Evolutionary conservation across 2,888 invertebrate genomes (phyloP).

Genomic region (Cryptus viduatorius): DNA sequence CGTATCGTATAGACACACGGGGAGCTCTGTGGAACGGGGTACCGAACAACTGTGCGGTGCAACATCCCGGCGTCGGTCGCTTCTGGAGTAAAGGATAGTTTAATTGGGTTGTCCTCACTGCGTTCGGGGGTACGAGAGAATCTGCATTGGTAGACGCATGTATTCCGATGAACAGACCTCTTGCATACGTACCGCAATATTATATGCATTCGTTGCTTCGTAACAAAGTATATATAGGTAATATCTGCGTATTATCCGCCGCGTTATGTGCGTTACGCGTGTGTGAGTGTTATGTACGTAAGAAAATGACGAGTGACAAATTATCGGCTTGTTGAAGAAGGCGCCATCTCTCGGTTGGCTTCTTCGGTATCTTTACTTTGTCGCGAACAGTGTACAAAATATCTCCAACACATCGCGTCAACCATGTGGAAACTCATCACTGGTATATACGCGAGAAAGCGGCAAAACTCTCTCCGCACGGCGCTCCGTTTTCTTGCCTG

Average conservation of each 20-base stretch:
- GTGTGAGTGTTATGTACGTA: neutral
- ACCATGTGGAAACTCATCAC: neutral
- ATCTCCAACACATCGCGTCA: constrained; percentile 17
- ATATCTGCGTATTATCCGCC: neutral
- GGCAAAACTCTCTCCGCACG: neutral
- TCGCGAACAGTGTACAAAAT: constrained; percentile 3
- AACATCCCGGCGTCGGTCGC: constrained; percentile 49
- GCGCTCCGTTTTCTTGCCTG: neutral
- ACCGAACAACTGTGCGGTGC: neutral
- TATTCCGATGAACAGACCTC: constrained; percentile 4
- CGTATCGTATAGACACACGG: constrained; percentile 28
- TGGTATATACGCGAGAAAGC: constrained; percentile 1
- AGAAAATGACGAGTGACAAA: constrained; percentile 4
- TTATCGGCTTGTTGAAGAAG: neutral
- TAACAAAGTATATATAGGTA: neutral
- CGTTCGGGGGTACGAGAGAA: neutral
- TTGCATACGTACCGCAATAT: constrained; percentile 5
- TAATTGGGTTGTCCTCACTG: constrained; percentile 74
- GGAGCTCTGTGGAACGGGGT: neutral
- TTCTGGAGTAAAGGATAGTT: constrained; percentile 76
- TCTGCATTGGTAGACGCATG: constrained; percentile 21
- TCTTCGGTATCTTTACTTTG: neutral
- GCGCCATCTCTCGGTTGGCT: neutral
- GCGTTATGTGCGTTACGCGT: neutral
- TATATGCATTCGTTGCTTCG: neutral